phyloP scores from a whole-genome alignment of 2,888 invertebrate genomes.

The Taphrorychus bicolor region DNA sequence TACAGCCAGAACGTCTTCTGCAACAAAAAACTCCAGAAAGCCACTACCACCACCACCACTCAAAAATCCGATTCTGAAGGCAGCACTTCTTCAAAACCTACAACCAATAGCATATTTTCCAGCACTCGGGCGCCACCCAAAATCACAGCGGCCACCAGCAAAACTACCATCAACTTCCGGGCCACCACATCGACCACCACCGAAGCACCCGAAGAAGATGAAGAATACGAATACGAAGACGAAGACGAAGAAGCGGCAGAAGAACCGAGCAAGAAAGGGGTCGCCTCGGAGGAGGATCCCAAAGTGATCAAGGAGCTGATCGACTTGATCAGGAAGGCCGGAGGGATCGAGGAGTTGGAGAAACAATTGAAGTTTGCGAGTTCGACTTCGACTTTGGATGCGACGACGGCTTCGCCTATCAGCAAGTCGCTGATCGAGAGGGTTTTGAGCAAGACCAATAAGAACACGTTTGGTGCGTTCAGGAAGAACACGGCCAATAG shows the following conservation, averaged over 20 bases:
- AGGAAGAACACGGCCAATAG: slow-evolving; percentile 55
- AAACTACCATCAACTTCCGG: slow-evolving; percentile 49
- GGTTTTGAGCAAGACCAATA: slow-evolving; percentile 64
- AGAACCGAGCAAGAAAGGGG: slow-evolving; percentile 57
- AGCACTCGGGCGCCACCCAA: slow-evolving; percentile 54
- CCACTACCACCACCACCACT: slow-evolving; percentile 61
- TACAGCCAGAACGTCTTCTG: slow-evolving; percentile 88
- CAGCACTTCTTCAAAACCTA: slow-evolving; percentile 33
- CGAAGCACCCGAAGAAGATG: slow-evolving; percentile 52
- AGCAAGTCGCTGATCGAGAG: slow-evolving; percentile 80
- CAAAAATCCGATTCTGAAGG: slow-evolving; percentile 32
- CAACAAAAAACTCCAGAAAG: slow-evolving; percentile 67
- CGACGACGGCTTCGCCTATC: slow-evolving; percentile 71
- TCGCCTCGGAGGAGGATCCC: slow-evolving; percentile 71
- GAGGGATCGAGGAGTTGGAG: slow-evolving; percentile 85
- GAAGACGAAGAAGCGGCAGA: slow-evolving; percentile 62
- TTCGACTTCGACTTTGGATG: slow-evolving; percentile 51
- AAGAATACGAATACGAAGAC: slow-evolving; percentile 35
- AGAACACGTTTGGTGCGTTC: slow-evolving; percentile 46
- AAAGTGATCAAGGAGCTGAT: slow-evolving; percentile 83
- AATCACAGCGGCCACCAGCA: slow-evolving; percentile 58
- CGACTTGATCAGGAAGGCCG: slow-evolving; percentile 84
- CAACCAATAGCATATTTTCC: slow-evolving; percentile 50
- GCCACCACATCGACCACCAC: slow-evolving; percentile 53
- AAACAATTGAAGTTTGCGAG: slow-evolving; percentile 67